Evolutionary conservation across 1,140 invertebrate species (phyloP).

Genomic region (Gryon sp.): DNA sequence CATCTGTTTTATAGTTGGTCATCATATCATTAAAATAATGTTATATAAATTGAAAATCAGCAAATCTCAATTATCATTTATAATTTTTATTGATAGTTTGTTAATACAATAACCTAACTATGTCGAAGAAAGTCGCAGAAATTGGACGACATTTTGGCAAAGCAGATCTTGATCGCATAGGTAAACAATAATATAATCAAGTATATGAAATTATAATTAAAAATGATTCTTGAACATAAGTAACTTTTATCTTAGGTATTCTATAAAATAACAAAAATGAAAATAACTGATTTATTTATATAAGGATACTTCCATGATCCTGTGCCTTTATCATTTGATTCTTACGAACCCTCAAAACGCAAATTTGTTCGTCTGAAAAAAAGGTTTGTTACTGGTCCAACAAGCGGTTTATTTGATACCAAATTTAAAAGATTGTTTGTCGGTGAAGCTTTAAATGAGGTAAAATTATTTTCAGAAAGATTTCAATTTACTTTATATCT

Average conservation of each 20-base stretch:
- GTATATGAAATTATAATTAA: conserved; percentile 1
- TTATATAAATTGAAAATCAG: background rate
- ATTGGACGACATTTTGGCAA: conserved; percentile 66
- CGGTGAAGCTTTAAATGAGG: conserved; percentile 63
- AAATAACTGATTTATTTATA: too few relatives aligned
- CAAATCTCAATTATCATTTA: conserved; percentile 8
- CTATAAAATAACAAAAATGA: too few relatives aligned
- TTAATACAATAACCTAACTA: background rate
- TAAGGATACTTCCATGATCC: conserved; percentile 69
- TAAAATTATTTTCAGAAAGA: conserved; percentile 4
- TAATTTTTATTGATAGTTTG: conserved; percentile 17
- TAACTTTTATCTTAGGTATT: too few relatives aligned
- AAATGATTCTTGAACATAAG: too few relatives aligned
- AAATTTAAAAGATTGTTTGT: conserved; percentile 66
- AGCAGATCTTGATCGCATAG: conserved; percentile 70
- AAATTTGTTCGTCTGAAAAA: conserved; percentile 35
- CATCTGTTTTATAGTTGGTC: conserved; percentile 6
- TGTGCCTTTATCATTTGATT: conserved; percentile 57
- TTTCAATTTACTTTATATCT: too few relatives aligned
- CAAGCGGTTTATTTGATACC: conserved; percentile 61
- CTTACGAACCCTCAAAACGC: conserved; percentile 8
- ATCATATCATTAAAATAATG: conserved; percentile 13
- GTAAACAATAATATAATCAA: conserved; percentile 56
- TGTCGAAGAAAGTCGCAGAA: background rate
- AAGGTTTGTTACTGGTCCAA: conserved; percentile 37